Conservation (phyloP, 1,140 invertebrate genomes). For the Drosophila saltans region DNA sequence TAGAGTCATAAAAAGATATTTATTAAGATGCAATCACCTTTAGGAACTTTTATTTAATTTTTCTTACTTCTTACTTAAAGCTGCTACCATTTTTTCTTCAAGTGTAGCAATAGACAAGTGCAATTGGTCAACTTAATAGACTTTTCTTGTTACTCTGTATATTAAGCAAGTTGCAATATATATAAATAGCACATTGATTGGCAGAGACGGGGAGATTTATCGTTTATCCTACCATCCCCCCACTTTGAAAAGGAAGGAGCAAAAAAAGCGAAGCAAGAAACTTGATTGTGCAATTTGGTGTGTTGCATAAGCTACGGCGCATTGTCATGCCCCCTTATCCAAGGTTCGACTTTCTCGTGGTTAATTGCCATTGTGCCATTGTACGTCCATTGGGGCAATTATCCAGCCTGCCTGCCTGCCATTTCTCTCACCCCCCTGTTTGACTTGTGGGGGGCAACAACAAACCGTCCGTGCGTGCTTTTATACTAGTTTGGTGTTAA, state of each 20-base stretch:
- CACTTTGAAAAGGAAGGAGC: neutral
- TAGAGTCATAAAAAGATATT: too few relatives aligned
- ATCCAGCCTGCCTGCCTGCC: constrained; percentile 31
- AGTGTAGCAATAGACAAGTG: neutral
- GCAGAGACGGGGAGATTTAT: neutral
- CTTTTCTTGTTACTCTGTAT: constrained; percentile 47
- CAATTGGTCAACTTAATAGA: constrained; percentile 32
- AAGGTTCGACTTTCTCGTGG: constrained; percentile 27
- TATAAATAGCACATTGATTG: constrained; percentile 43
- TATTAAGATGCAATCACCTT: too few relatives aligned
- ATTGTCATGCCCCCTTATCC: constrained; percentile 13
- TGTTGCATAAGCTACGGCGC: constrained; percentile 39
- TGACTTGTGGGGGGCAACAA: constrained; percentile 1
- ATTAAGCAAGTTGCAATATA: constrained; percentile 48
- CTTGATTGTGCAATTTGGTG: constrained; percentile 25
- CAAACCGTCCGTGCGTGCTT: constrained; percentile 38
- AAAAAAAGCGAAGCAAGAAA: neutral
- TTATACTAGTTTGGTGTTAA: constrained; percentile 58
- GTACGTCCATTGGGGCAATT: constrained; percentile 62
- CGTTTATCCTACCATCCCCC: neutral
- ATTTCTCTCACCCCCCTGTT: neutral
- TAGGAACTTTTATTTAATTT: too few relatives aligned
- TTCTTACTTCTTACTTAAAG: too few relatives aligned
- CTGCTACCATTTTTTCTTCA: neutral
- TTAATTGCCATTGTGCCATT: constrained; percentile 54